Conservation (phyloP, 1,140 invertebrate species). For the Drosophila busckii region DNA sequence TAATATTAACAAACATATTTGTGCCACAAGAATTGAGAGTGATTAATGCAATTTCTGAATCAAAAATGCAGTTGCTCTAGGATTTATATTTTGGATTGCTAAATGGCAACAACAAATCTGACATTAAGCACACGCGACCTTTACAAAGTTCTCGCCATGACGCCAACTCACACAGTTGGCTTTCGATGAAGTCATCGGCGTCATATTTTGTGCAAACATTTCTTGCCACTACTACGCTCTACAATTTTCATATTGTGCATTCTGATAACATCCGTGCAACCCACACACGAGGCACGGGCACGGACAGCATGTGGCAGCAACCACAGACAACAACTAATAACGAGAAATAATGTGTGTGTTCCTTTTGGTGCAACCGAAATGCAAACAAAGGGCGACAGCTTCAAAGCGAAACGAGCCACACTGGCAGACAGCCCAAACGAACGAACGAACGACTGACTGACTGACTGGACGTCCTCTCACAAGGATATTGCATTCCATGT, state of each 20-base stretch:
- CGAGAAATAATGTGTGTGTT: too few species aligned
- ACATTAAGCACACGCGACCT: slow-evolving; percentile 21
- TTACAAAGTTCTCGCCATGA: slow-evolving; percentile 20
- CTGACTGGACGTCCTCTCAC: slow-evolving; percentile 16
- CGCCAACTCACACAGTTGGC: slow-evolving; percentile 26
- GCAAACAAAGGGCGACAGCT: slow-evolving; percentile 2
- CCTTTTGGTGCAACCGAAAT: slow-evolving; percentile 32
- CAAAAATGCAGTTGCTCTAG: too few species aligned
- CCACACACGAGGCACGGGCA: too few species aligned
- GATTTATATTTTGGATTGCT: too few species aligned
- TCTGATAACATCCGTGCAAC: neutral
- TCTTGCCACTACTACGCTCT: slow-evolving; percentile 12
- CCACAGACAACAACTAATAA: slow-evolving; percentile 13
- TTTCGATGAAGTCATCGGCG: slow-evolving; percentile 56
- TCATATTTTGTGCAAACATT: slow-evolving; percentile 18
- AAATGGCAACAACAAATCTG: too few species aligned
- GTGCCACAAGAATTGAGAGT: too few species aligned
- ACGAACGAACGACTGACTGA: slow-evolving; percentile 1
- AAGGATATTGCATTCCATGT: slow-evolving; percentile 6
- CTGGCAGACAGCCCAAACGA: neutral
- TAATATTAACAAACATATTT: too few species aligned
- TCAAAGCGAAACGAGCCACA: neutral
- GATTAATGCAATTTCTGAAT: too few species aligned
- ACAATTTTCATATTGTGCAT: slow-evolving; percentile 27
- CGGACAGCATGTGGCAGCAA: too few species aligned